Evolutionary conservation across 2,797 vertebrate species (phyloP), one percentile per base, ranked within the genome.

Genomic region (Crenichthys baileyi): DNA sequence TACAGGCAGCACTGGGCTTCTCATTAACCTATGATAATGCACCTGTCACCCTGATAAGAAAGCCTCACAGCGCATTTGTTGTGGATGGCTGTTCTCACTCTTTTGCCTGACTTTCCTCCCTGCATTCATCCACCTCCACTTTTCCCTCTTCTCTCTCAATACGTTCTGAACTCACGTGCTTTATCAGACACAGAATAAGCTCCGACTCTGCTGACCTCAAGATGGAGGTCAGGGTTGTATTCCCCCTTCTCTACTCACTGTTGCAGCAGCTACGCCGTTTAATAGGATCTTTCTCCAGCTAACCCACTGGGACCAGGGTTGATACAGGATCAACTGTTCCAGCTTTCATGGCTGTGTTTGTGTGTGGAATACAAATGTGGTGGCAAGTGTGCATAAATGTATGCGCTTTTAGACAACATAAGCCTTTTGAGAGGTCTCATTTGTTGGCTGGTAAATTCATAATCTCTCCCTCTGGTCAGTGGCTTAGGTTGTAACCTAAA

Each of bases 11-110:
- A 70, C 88, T 50, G 58, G 89, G 82, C 91, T 90, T 89, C 92
- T 94, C 91, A 93, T 95, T 94, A 94, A 94, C 94, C 94, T 92
- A 85, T 90, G 91, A 91, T 94, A 93, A 94, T 94, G 91, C 88
- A 92, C 90, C 90, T 91, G 93, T 91, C 93, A 88, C 83, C 85
- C 90, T 70, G 75, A 85, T 79, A 68, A 51, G 0, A 83, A 79
- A 85, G 80, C 85, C 91, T 91, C 5, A 39, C 81, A 92, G 88
- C 83, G 70, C 84, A 83, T 90, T 89, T 84, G 83, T 81, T 76
- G 77, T 41, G 53, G 84, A 82, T 85, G 90, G 79, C 88, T 89
- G 75, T 89, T 80, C 81, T 81, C 48, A 6, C 82, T 73, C 81
- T 67, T 74, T 22, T 39, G 56, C 70, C 68, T 39, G 58, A 72